Evolutionary conservation across 1,140 invertebrate genomes (phyloP), one percentile per base, ranked within the genome.

Genomic region (Lasioglossum baleicum): DNA sequence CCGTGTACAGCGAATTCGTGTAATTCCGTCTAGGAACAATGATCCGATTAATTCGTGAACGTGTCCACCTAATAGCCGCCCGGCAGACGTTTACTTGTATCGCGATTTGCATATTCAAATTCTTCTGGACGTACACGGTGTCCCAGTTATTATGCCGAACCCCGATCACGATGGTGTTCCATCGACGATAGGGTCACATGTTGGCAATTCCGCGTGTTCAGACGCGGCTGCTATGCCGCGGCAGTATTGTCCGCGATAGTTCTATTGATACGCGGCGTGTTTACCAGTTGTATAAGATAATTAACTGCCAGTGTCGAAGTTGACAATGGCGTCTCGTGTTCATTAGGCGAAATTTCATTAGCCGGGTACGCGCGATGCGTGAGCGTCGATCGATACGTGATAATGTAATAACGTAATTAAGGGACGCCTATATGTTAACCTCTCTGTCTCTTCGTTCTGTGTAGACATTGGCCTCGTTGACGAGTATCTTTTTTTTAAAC

Each of bases 201-300:
- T 15, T 35, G 31, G 22, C 48, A 13, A 44, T 65, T 17, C 35
- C 15, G 5, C 15, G 20, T 13, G 22, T 63, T 13, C 48, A 13
- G 1, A 17, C n/a, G 42, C 42, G 20, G 60, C 48, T 56, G 48
- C 31, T 10, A 11, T 53, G 10, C 42, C 44, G 44, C 44, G 22
- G 35, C 10, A 11, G 75, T 15, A 65, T 72, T 64, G 68, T 64
- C 7, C 22, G 31, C 17, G 61, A 53, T 31, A 35, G 70, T 56
- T 31, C 61, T 15, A 73, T 79, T 65, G 76, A 53, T 61, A 44
- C 53, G 42, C 20, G n/a, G 13, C 20, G 48, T 73, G 61, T 79
- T 79, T 79, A 58, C 70, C 69, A 56, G 63, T 79, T 73, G 61
- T 65, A 73, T 73, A 79, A 66, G 76, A 73, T 79, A 79, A 79